These are phyloP conservation scores for Macrosoma leucophasiata DNA, from an alignment of 2,888 invertebrate genomes.

Conservation along the genomic window DNA sequence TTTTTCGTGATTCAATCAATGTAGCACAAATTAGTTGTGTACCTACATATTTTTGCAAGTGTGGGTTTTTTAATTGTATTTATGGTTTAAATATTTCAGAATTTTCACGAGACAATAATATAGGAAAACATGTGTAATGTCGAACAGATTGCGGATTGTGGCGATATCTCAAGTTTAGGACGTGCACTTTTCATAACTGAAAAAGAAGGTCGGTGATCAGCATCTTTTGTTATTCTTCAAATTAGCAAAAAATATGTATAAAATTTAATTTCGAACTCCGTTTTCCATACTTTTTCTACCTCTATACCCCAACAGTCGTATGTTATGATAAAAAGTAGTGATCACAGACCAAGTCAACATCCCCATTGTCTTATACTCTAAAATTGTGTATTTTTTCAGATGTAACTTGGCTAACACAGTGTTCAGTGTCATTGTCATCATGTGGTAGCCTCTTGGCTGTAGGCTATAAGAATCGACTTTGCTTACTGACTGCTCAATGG, in stretches of 20 bases:
- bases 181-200: constrained; percentile 75
- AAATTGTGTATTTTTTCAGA: constrained; percentile 54
- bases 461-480: constrained; percentile 54
- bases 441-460: constrained; percentile 62
- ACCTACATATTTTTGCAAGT: too few species aligned
- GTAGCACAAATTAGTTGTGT: too few species aligned
- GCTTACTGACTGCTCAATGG: constrained; percentile 64
- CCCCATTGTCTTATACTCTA: too few species aligned
- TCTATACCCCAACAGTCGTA: too few species aligned
- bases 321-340: too few species aligned
- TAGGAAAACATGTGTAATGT: constrained; percentile 74
- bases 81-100: too few species aligned
- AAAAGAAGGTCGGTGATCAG: constrained; percentile 48
- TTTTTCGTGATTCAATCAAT: too few species aligned
- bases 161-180: constrained; percentile 75
- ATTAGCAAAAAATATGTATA: neutral
- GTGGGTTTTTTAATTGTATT: too few species aligned
- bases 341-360: too few species aligned
- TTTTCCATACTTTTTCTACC: constrained; percentile 9
- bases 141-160: constrained; percentile 77
- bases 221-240: constrained; percentile 1
- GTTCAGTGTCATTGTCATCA: constrained; percentile 58
- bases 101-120: too few species aligned
- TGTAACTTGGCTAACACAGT: constrained; percentile 60
- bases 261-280: neutral